Percentiles rank a stretch among this genome's conserved stretches.
Evolutionary conservation across 2,797 vertebrate species (phyloP).

Genomic region (Sebastes kiyomatsui): DNA sequence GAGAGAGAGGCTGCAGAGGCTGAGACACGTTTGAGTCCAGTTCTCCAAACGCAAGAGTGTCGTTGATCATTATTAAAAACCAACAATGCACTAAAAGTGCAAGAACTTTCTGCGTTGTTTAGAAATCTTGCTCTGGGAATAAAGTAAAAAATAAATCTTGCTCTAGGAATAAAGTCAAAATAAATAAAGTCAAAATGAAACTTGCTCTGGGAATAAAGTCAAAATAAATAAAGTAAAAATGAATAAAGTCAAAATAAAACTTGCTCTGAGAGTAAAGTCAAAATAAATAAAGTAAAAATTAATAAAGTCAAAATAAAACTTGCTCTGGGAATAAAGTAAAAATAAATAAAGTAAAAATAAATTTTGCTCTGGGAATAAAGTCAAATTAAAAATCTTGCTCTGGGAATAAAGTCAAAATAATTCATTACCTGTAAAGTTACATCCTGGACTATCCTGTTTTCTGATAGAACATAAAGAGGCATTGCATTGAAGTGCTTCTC

Average conservation of each 20-base stretch:
- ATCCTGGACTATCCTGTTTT: not conserved
- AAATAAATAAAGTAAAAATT: too few relatives aligned
- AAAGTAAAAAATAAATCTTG: not conserved
- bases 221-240: not conserved
- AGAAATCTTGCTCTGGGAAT: not conserved
- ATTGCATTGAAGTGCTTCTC: not conserved
- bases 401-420: too few relatives aligned
- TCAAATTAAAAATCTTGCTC: not conserved
- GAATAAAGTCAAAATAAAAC: not conserved
- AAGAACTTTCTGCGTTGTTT: not conserved
- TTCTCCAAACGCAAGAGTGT: slow-evolving; percentile 54
- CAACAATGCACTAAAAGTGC: not conserved
- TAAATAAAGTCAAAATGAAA: too few relatives aligned
- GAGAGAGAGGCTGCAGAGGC: slow-evolving; percentile 31
- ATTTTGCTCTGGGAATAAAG: too few relatives aligned
- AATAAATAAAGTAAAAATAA: too few relatives aligned
- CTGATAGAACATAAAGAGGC: not conserved
- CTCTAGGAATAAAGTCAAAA: too few relatives aligned
- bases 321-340: too few relatives aligned
- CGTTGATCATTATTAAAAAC: slow-evolving; percentile 67
- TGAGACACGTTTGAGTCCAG: slow-evolving; percentile 69
- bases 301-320: too few relatives aligned
- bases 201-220: not conserved
- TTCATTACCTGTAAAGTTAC: not conserved
- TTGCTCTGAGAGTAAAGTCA: too few relatives aligned